phyloP scores from a whole-genome alignment of 2,113 vertebrate species.

The Melanotaenia duboulayi region DNA sequence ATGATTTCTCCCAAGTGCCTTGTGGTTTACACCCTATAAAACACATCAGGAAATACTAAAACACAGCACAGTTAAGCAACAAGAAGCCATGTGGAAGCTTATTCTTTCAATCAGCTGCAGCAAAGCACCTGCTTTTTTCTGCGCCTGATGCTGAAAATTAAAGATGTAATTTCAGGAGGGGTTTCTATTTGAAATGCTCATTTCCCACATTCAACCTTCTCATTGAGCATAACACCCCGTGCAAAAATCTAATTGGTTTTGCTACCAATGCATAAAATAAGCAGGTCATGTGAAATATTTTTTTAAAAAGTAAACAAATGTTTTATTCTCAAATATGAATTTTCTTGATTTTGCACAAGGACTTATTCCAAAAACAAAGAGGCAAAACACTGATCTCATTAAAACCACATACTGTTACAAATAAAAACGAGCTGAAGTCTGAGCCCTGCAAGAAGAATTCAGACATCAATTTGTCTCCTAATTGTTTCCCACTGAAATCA shows the following conservation, averaged over 20 bases:
- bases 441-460: not conserved
- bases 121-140: not conserved
- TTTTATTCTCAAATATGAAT: conserved; percentile 35
- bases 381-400: conserved; percentile 48
- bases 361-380: conserved; percentile 30
- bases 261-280: conserved; percentile 36
- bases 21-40: not conserved
- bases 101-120: conserved; percentile 5
- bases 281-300: conserved; percentile 19
- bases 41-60: conserved; percentile 9
- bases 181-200: conserved; percentile 14
- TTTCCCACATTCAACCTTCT: conserved; percentile 34
- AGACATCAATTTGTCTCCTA: not conserved
- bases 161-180: conserved; percentile 35
- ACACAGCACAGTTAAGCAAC: not conserved
- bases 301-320: conserved; percentile 27
- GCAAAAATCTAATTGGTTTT: conserved; percentile 43
- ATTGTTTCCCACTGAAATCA: not conserved
- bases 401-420: conserved; percentile 5
- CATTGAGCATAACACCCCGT: conserved; percentile 18
- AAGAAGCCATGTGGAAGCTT: not conserved
- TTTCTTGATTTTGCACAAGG: conserved; percentile 10
- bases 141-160: conserved; percentile 39
- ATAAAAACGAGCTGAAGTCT: not conserved
- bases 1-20: not conserved